Percentiles rank a stretch among this genome's conserved stretches.
These are phyloP conservation scores for Coreoperca whiteheadi DNA, from an alignment of 2,113 vertebrate species.

Conservation along the genomic window DNA sequence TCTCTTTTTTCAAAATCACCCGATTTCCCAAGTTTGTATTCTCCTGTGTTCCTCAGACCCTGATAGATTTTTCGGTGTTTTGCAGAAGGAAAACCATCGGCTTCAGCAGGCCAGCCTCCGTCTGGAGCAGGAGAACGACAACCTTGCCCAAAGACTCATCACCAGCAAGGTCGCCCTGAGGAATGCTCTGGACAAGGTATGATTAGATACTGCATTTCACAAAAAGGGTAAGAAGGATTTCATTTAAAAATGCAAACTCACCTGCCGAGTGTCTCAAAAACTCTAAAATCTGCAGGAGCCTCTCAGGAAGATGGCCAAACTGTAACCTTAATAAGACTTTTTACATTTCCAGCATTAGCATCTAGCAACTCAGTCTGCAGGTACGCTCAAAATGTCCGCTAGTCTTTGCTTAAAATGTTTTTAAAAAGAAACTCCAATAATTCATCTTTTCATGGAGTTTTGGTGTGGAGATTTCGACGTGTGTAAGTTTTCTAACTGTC, in stretches of 20 bases:
- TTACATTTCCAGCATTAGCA: neutral
- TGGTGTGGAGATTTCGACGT: neutral
- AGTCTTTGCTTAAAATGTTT: neutral
- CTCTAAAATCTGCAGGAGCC: neutral
- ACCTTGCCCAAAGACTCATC: constrained; percentile 93
- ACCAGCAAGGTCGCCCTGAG: constrained; percentile 94
- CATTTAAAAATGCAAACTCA: constrained; percentile 14
- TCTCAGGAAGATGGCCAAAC: neutral
- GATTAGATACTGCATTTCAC: neutral
- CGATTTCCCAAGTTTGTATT: neutral
- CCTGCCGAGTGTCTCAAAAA: neutral
- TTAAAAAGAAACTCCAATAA: neutral
- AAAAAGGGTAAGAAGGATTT: neutral
- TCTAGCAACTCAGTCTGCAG: neutral
- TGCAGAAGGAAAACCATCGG: constrained; percentile 91
- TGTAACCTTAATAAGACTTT: neutral
- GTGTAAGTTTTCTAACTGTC: neutral
- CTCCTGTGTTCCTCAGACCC: neutral
- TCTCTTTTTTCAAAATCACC: neutral
- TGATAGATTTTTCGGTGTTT: constrained; percentile 60
- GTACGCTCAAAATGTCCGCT: neutral
- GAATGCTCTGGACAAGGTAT: constrained; percentile 93
- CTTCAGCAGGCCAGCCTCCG: constrained; percentile 93
- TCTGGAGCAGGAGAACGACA: constrained; percentile 96
- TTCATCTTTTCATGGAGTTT: too few species aligned